Evolutionary conservation across 2,888 invertebrate genomes (phyloP).

Genomic region (Lithophane leautieri): DNA sequence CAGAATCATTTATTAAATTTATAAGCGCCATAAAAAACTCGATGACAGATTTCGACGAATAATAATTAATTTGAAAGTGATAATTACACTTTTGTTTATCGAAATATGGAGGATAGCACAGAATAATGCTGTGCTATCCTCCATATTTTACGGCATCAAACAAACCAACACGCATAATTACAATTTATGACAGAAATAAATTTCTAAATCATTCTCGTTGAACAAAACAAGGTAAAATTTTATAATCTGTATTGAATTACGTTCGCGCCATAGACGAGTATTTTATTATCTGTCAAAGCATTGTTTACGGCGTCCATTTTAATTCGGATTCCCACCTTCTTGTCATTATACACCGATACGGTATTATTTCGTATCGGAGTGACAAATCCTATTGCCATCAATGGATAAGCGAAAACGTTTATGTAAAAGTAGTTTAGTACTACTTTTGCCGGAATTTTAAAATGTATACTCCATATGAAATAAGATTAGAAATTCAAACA

Average conservation of each 20-base stretch:
- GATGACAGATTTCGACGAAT: slow-evolving; percentile 24
- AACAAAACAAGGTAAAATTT: slow-evolving; percentile 72
- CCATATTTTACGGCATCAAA: slow-evolving; percentile 44
- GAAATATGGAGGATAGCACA: too few species aligned
- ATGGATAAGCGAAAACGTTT: background rate
- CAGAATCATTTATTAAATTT: slow-evolving; percentile 20
- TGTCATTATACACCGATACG: slow-evolving; percentile 77
- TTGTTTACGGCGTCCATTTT: slow-evolving; percentile 76
- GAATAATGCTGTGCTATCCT: background rate
- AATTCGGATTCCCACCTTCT: slow-evolving; percentile 80
- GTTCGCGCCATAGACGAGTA: slow-evolving; percentile 74
- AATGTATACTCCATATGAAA: too few species aligned
- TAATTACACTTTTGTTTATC: slow-evolving; percentile 44
- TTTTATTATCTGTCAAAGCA: slow-evolving; percentile 75
- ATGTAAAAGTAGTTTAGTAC: too few species aligned
- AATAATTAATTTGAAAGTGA: slow-evolving; percentile 41
- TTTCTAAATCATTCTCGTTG: slow-evolving; percentile 56
- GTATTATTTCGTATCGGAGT: slow-evolving; percentile 57
- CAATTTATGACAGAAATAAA: slow-evolving; percentile 58
- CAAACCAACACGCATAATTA: slow-evolving; percentile 35
- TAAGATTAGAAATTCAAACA: too few species aligned
- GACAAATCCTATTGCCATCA: background rate
- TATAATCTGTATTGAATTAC: slow-evolving; percentile 74
- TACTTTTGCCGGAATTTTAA: too few species aligned
- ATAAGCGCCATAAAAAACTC: slow-evolving; percentile 21